Evolutionary conservation across 2,797 vertebrate species (phyloP), one percentile per base, ranked within the genome.

Genomic region (Otolemur crassicaudatus): DNA sequence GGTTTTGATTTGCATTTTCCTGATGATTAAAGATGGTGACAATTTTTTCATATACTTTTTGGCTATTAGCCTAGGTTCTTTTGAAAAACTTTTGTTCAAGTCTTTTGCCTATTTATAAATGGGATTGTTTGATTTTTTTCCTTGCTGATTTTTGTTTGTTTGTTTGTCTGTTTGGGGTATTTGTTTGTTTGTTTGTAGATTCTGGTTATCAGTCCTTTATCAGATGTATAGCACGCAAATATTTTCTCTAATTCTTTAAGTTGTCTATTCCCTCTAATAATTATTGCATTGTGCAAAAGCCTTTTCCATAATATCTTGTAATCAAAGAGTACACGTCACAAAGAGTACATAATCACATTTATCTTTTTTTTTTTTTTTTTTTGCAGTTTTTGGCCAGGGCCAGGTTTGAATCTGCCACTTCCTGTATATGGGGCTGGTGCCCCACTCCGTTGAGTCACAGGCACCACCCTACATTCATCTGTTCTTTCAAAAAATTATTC

Each of bases 401-500:
- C 46, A 49, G 46, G 46, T 49, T 49, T 49, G 46, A 12, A 49
- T 12, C 46, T 49, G 46, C 46, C 46, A 49, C 11, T 49, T 49
- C 46, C 46, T 49, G 2, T 49, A 49, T 49, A 49, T 49, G 46
- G 46, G 46, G 46, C 46, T 49, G 10, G 46, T 13, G 12, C 46
- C 46, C 46, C 1, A 49, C 46, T 49, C 46, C 46, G 11, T 49
- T 49, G 46, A 49, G 12, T 11, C 46, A 49, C 46, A 49, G 46
- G 46, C 46, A 2, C 46, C 46, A 2, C 46, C 12, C 46, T 43
- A 43, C 40, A 43, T 43, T 43, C 40, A 43, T 43, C 7, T n/a
- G 70, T 94, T 58, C 72, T 60, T 70, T 91, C 27, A 37, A 67
- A 81, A 91, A 85, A 77, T 61, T 77, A n/a, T 81, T 95, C 23